Base-by-base conservation (phyloP, 2,797 vertebrate genomes). In the Varecia variegata region DNA sequence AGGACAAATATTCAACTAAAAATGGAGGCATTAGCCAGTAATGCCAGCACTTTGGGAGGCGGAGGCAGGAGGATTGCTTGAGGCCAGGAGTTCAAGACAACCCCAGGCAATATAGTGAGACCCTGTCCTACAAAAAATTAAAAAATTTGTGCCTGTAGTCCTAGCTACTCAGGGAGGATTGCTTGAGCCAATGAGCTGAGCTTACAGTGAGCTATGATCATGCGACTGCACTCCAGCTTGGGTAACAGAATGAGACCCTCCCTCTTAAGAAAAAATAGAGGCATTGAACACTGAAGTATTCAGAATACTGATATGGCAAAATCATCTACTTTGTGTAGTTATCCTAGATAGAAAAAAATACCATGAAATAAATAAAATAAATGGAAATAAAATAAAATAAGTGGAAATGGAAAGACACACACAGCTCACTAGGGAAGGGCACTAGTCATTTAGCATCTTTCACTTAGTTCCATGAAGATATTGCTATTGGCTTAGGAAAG, bases 401-500 rank as follows among this genome's bases (percentile, higher is more conserved):
- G 30, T 30, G 3, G 45, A 70, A 92, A 92, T 45, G 52, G 38
- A 96, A 71, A 86, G 56, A 45, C n/a, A 54, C 43, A 40, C 38
- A 35, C 2, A 54, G 20, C 13, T 94, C 12, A 84, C 15, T 25
- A 74, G 58, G 5, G 74, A 68, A 68, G 54, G 38, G 8, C 54
- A 73, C 56, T 84, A 20, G 30, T 47, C 58, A 47, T 32, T 32
- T 56, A 81, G 54, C 7, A 43, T 23, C 47, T 93, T 94, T 85
- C 40, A 79, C 32, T 95, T 81, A 60, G 27, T 80, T 81, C 54
- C 67, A 45, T 20, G 56, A 60, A 67, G 30, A 65, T 70, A 70
- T 71, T 95, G 92, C 92, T 79, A 84, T 62, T 74, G 30, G 23
- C 20, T 76, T 71, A 92, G 67, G 54, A 81, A 93, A 85, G 45